These are phyloP conservation scores for Sthenelais limicola DNA, from an alignment of 2,888 invertebrate genomes.

Conservation along the genomic window DNA sequence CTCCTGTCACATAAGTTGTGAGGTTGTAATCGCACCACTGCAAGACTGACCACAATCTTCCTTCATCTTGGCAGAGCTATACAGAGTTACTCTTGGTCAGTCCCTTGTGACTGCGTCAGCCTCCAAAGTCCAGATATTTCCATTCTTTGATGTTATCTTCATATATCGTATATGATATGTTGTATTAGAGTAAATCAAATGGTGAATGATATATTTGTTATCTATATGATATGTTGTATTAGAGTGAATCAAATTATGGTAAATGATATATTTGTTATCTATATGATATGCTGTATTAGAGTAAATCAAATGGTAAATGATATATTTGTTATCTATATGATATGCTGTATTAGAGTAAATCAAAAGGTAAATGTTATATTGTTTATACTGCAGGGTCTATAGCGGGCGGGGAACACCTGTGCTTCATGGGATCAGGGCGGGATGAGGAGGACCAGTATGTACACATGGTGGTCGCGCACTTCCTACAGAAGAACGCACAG, in stretches of 20 bases:
- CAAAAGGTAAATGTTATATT: neutral
- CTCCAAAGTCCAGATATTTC: no score
- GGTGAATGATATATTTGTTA: neutral
- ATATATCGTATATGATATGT: neutral
- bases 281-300: neutral
- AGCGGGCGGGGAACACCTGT: slow-evolving; percentile 75
- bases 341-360: neutral
- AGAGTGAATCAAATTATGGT: neutral
- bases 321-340: neutral
- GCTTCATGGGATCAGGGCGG: slow-evolving; percentile 89
- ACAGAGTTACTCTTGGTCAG: no score
- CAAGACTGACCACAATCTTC: no score
- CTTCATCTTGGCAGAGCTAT: no score
- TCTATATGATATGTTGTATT: neutral
- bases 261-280: neutral
- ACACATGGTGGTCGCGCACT: slow-evolving; percentile 98
- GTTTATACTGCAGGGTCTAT: slow-evolving; percentile 75
- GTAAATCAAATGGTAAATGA: neutral
- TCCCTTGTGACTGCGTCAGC: no score
- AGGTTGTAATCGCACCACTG: no score
- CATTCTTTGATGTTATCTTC: no score
- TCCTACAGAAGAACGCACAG: slow-evolving; percentile 92
- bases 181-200: neutral
- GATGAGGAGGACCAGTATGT: slow-evolving; percentile 89
- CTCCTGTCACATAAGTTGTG: no score